Conservation (phyloP, 2,113 vertebrate species). For the Pavo muticus region DNA sequence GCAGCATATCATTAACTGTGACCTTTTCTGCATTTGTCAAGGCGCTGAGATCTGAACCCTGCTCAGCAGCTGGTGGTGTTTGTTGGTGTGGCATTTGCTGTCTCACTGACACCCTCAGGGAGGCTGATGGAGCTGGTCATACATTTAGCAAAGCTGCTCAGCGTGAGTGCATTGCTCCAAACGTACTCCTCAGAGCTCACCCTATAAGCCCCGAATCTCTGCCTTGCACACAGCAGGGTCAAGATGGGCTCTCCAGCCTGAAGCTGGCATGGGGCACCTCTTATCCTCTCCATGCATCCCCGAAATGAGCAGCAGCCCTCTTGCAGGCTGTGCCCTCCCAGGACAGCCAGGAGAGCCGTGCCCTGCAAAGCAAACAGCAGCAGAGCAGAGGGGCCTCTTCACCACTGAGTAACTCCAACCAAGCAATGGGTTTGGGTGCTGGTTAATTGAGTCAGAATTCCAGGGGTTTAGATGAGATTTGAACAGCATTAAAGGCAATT, state of each 20-base stretch:
- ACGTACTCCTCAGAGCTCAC: not conserved
- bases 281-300: not conserved
- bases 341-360: not conserved
- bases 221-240: not conserved
- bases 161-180: not conserved
- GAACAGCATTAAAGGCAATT: constrained; percentile 66
- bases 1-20: not conserved
- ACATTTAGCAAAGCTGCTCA: not conserved
- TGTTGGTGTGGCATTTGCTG: not conserved
- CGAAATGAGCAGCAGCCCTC: not conserved
- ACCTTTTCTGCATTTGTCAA: not conserved
- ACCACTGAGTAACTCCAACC: not conserved
- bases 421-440: constrained; percentile 43
- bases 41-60: not conserved
- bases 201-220: not conserved
- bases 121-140: not conserved
- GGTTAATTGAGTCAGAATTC: constrained; percentile 65
- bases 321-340: not conserved
- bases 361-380: not conserved
- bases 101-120: not conserved
- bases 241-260: fast-evolving
- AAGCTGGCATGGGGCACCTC: not conserved
- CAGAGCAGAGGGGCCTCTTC: not conserved
- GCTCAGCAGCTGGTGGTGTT: not conserved
- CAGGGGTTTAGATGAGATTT: constrained; percentile 61